Evolutionary conservation across 1,140 invertebrate genomes (phyloP), one percentile per base, ranked within the genome.

Genomic region (Solen grandis): DNA sequence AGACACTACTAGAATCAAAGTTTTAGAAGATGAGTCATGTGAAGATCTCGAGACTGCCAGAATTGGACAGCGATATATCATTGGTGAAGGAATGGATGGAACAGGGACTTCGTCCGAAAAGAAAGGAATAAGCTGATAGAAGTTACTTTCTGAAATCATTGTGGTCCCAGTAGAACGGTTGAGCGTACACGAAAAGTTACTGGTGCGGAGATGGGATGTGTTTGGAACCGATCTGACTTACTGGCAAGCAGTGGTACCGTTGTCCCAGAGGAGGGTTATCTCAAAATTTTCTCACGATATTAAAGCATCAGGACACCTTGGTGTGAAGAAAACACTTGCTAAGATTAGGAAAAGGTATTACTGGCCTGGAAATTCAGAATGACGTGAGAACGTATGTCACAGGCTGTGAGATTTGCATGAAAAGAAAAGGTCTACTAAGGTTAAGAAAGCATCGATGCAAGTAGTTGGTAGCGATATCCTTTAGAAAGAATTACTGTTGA

Each of bases 281-380:
- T 68, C 41, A 3, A 36, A 68, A 13, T n/a, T 38, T n/a, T 14
- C 33, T 5, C n/a, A n/a, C n/a, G n/a, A n/a, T n/a, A n/a, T n/a
- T n/a, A n/a, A n/a, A n/a, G n/a, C n/a, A n/a, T n/a, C n/a, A n/a
- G n/a, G n/a, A n/a, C n/a, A n/a, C n/a, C n/a, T n/a, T n/a, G n/a
- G n/a, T n/a, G n/a, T n/a, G n/a, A n/a, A n/a, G n/a, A n/a, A n/a
- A n/a, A n/a, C n/a, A n/a, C n/a, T n/a, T n/a, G n/a, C n/a, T n/a
- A n/a, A n/a, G 27, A 59, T 19, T 8, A 25, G 60, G 66, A 38
- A 66, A 27, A 54, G 31, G 25, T 76, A 52, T 33, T 77, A 66
- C 31, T 77, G 74, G 74, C 74, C 62, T 25, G 62, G 74, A 31
- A 1, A n/a, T 66, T 2, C 60, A 54, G 16, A 35, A 59, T 31